These are phyloP conservation scores for Crax fasciolata DNA, from an alignment of 2,797 vertebrate species.

Conservation along the genomic window DNA sequence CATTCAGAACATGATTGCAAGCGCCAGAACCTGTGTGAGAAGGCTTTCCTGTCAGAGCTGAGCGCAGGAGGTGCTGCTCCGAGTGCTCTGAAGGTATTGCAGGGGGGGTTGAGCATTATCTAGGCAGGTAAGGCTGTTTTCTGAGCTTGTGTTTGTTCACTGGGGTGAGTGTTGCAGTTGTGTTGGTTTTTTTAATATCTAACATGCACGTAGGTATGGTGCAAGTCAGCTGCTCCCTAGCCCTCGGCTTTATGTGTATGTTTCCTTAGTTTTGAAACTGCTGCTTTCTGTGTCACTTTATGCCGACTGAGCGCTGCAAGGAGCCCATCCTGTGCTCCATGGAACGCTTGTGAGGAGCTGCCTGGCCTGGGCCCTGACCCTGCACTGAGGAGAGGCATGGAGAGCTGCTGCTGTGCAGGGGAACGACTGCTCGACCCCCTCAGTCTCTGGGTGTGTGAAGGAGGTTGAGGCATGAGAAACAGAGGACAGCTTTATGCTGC, in stretches of 20 bases:
- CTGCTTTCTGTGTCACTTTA: background rate
- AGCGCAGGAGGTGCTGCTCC: background rate
- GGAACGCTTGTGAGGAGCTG: background rate
- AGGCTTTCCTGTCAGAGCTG: background rate
- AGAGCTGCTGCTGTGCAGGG: background rate
- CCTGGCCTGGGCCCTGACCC: background rate
- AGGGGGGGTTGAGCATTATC: background rate
- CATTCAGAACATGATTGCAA: background rate
- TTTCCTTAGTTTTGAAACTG: background rate
- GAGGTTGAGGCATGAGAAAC: accelerated
- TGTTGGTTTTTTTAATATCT: too few species aligned
- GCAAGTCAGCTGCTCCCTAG: accelerated
- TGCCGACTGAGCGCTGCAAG: background rate
- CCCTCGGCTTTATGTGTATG: accelerated
- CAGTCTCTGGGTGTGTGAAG: background rate
- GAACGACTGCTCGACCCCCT: accelerated
- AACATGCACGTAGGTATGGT: accelerated
- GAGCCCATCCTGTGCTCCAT: background rate
- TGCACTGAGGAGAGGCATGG: accelerated
- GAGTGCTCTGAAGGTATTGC: accelerated
- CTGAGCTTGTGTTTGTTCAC: background rate
- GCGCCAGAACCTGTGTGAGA: background rate
- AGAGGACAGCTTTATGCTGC: too few species aligned
- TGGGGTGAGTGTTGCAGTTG: background rate
- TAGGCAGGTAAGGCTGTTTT: accelerated